Evolutionary conservation across 2,888 invertebrate species (phyloP).

Genomic region (Polia nebulosa): DNA sequence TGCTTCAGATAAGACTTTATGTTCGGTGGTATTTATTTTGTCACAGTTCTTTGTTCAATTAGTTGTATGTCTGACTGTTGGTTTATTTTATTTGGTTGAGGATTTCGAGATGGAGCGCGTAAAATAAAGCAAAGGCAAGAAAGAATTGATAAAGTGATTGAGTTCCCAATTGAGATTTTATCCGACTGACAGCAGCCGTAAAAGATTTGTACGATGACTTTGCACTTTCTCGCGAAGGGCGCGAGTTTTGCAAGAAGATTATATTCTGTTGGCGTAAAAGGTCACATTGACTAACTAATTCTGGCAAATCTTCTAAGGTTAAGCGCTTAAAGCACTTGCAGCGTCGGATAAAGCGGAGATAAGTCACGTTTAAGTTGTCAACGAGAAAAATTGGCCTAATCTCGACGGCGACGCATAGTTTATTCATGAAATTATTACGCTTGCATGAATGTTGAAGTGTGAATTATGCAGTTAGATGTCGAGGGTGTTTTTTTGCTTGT

Average conservation of each 20-base stretch:
- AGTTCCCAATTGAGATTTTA: constrained; percentile 51
- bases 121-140: constrained; percentile 1
- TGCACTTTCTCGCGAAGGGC: constrained; percentile 37
- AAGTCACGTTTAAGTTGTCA: constrained; percentile 57
- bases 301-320: constrained; percentile 51
- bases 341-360: constrained; percentile 45
- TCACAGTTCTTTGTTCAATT: constrained; percentile 18
- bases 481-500: neutral
- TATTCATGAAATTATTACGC: constrained; percentile 37
- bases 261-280: constrained; percentile 30
- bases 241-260: constrained; percentile 33
- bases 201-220: constrained; percentile 55
- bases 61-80: no score
- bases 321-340: constrained; percentile 53
- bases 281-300: constrained; percentile 54
- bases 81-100: no score
- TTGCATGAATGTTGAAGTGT: constrained; percentile 30
- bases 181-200: constrained; percentile 39
- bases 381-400: constrained; percentile 48
- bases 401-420: constrained; percentile 21
- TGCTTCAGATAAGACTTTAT: constrained; percentile 22
- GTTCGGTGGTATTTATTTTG: neutral
- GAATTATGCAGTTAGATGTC: constrained; percentile 8
- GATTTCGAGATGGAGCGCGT: no score
- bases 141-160: constrained; percentile 44